Evolutionary conservation across 2,113 vertebrate genomes (phyloP).

Genomic region (Mormoops blainvillei): DNA sequence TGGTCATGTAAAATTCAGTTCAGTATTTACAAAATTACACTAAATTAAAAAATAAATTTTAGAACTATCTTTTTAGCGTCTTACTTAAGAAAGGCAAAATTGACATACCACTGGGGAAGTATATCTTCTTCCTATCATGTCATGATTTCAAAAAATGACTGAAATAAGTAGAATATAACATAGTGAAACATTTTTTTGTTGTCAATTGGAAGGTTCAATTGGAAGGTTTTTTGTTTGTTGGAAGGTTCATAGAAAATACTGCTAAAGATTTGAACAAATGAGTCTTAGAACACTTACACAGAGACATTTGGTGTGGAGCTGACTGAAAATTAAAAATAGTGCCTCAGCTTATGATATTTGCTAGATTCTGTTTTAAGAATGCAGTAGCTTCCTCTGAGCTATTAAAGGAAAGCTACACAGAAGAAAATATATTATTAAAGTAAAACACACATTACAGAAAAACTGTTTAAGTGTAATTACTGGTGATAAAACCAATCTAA

Average conservation of each 20-base stretch:
- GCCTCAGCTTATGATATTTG: slow-evolving; percentile 19
- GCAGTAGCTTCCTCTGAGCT: slow-evolving; percentile 9
- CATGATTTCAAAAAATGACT: background rate
- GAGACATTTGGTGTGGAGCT: background rate
- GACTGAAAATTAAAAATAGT: slow-evolving; percentile 22
- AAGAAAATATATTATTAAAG: background rate
- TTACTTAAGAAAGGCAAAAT: background rate
- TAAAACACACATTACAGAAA: background rate
- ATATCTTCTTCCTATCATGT: background rate
- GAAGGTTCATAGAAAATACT: background rate
- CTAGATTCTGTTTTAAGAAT: background rate
- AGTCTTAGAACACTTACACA: slow-evolving; percentile 18
- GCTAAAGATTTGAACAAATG: background rate
- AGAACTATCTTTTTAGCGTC: background rate
- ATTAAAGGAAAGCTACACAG: background rate
- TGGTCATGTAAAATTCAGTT: background rate
- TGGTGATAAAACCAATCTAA: background rate
- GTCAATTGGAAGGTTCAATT: too few species aligned
- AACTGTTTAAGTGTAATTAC: background rate
- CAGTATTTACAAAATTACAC: background rate
- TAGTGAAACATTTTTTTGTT: background rate
- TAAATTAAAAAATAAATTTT: background rate
- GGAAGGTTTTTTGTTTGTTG: too few species aligned
- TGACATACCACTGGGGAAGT: background rate
- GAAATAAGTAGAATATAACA: slow-evolving; percentile 15